These are phyloP conservation scores for Corythucha ciliata DNA, from an alignment of 2,888 invertebrate species.

Conservation along the genomic window DNA sequence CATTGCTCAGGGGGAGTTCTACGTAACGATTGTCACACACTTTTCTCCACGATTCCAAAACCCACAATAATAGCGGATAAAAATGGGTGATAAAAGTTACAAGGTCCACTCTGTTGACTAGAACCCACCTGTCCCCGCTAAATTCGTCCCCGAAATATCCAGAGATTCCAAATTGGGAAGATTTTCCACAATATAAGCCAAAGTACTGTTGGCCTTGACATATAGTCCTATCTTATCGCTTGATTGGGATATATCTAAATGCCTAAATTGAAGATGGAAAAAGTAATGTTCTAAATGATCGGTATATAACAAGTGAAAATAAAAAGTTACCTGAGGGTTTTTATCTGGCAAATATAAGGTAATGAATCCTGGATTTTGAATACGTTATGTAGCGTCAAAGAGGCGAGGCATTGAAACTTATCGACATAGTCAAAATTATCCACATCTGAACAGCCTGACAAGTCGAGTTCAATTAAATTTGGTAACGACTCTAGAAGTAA, in stretches of 20 bases:
- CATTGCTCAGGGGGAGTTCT: too few species aligned
- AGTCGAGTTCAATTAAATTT: constrained; percentile 58
- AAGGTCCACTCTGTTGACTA: too few species aligned
- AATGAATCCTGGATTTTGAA: constrained; percentile 50
- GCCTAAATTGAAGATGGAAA: constrained; percentile 44
- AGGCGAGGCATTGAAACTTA: constrained; percentile 57
- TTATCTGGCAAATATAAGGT: constrained; percentile 43
- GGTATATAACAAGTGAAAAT: constrained; percentile 4
- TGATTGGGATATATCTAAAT: constrained; percentile 76
- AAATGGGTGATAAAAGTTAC: too few species aligned
- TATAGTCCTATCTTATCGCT: constrained; percentile 63
- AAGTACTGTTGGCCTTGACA: constrained; percentile 59
- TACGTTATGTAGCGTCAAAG: constrained; percentile 74
- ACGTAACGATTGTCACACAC: too few species aligned
- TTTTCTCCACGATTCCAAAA: too few species aligned
- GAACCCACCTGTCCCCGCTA: constrained; percentile 72
- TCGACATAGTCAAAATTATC: constrained; percentile 58
- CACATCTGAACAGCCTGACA: constrained; percentile 56
- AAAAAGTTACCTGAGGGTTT: constrained; percentile 44
- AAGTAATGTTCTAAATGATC: too few species aligned
- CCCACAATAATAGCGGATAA: too few species aligned
- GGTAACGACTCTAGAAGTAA: constrained; percentile 51
- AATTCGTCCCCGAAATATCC: constrained; percentile 93
- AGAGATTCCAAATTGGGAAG: constrained; percentile 69
- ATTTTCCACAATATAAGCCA: constrained; percentile 60